A percentile compares a stretch with the other conserved stretches of the same genome.
phyloP scores from a whole-genome alignment of 2,888 invertebrate genomes.

The Eremobia ochroleuca region DNA sequence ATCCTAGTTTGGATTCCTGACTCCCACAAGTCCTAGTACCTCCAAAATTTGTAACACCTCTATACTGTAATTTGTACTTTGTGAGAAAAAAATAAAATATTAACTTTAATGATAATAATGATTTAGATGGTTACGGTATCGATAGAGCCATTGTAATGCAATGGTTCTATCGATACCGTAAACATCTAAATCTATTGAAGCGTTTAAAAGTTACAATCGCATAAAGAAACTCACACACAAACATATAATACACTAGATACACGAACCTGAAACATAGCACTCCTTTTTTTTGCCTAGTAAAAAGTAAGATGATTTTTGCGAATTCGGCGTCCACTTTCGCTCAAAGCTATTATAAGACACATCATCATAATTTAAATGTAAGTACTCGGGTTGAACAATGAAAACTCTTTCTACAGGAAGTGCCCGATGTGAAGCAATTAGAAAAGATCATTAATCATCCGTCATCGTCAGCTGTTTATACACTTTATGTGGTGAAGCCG shows the following conservation, averaged over 20 bases:
- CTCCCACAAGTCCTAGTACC: no score
- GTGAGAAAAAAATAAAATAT: no score
- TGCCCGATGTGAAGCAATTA: constrained; percentile 70
- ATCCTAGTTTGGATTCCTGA: no score
- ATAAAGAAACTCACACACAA: background rate
- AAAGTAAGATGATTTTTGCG: constrained; percentile 31
- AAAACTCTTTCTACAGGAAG: constrained; percentile 75
- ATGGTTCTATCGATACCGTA: background rate
- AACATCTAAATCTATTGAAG: background rate
- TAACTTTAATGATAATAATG: background rate
- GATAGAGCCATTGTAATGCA: no score
- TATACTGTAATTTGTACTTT: no score
- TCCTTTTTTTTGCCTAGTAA: background rate
- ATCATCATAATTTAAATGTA: constrained; percentile 54
- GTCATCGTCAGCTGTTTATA: constrained; percentile 51
- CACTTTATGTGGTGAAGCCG: constrained; percentile 54
- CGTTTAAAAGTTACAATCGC: background rate
- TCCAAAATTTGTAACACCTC: no score
- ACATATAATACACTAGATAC: background rate
- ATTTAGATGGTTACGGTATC: no score
- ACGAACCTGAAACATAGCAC: background rate
- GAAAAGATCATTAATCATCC: constrained; percentile 74
- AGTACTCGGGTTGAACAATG: constrained; percentile 52
- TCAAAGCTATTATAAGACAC: constrained; percentile 31
- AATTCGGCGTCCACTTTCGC: constrained; percentile 60